A percentile compares a stretch with the other conserved stretches of the same genome.
These are phyloP conservation scores for Leiothrix lutea DNA, from an alignment of 2,113 vertebrate genomes.

Conservation along the genomic window DNA sequence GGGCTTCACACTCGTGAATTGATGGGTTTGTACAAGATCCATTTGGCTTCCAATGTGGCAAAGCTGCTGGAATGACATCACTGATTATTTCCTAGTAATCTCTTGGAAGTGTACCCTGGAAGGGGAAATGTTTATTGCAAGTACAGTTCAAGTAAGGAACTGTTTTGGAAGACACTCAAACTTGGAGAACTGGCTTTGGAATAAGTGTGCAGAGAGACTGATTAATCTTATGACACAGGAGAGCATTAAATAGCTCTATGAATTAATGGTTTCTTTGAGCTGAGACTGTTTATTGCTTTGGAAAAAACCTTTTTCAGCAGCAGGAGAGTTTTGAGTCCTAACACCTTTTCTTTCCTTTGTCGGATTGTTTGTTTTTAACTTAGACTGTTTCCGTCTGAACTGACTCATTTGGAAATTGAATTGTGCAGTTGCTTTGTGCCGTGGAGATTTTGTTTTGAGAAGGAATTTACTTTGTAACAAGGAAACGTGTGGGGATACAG, in stretches of 20 bases:
- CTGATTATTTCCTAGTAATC: neutral
- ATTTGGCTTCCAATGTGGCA: neutral
- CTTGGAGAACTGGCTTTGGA: neutral
- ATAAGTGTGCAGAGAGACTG: neutral
- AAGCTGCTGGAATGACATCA: neutral
- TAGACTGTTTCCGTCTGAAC: constrained; percentile 6
- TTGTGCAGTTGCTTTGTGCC: neutral
- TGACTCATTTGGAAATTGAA: constrained; percentile 21
- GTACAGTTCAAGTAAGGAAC: neutral
- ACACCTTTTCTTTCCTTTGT: neutral
- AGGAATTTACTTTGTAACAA: neutral
- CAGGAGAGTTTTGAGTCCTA: neutral
- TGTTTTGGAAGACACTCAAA: constrained; percentile 5
- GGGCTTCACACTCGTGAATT: neutral
- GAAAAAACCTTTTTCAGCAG: neutral
- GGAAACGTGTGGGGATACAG: neutral
- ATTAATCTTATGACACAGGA: constrained; percentile 4
- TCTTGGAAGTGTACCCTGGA: neutral
- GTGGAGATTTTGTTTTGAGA: neutral
- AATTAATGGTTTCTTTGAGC: neutral
- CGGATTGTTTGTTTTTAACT: neutral
- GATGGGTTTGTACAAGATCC: neutral
- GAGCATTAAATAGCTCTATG: neutral
- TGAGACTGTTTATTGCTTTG: neutral
- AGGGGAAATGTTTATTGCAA: constrained; percentile 11